Base-by-base conservation (phyloP, 2,888 invertebrate species). In the Oegoconia quadripuncta region DNA sequence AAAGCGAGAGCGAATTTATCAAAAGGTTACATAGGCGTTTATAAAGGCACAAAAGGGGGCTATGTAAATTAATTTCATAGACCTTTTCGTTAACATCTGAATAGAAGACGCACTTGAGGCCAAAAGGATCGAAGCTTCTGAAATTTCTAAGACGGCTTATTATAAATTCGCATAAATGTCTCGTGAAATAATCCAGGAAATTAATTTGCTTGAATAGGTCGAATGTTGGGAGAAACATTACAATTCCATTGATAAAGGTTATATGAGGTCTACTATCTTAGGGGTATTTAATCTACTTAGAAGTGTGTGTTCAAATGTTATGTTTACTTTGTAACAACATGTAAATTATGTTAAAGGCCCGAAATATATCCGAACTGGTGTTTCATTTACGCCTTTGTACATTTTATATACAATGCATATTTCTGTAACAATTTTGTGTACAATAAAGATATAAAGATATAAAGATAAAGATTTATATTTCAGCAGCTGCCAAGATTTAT, bases 31-130 rank as follows among this genome's bases (percentile, higher is more conserved):
- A 46, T 51, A 56, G 52, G 50, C 44, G 47, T 47, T 57, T 48
- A 45, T 45, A 23, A 34, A 47, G 43, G 52, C 59, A 78, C 74
- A 80, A 76, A 74, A 59, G n/a, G 67, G 52, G 64, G 53, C 70
- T 69, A 75, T 78, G 79, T 70, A 79, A 82, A 83, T 83, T 80
- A 78, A 79, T 76, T 79, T 74, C 69, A 61, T 56, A 55, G 60
- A 64, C 74, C 72, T 73, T 77, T 78, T 69, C 66, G 60, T 71
- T 68, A 59, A 61, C 70, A 73, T 71, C 57, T 76, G 68, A 79
- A 79, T 72, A 60, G 69, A 51, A 37, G 50, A 44, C 37, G 42
- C 50, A 53, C 62, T 64, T 50, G 50, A 59, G 47, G 48, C 52
- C 48, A 47, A 68, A 66, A 58, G 63, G 64, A 67, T 73, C 61